Percentiles rank a stretch among this genome's conserved stretches.
These are phyloP conservation scores for Marisa cornuarietis DNA, from an alignment of 1,140 invertebrate genomes.

Conservation along the genomic window DNA sequence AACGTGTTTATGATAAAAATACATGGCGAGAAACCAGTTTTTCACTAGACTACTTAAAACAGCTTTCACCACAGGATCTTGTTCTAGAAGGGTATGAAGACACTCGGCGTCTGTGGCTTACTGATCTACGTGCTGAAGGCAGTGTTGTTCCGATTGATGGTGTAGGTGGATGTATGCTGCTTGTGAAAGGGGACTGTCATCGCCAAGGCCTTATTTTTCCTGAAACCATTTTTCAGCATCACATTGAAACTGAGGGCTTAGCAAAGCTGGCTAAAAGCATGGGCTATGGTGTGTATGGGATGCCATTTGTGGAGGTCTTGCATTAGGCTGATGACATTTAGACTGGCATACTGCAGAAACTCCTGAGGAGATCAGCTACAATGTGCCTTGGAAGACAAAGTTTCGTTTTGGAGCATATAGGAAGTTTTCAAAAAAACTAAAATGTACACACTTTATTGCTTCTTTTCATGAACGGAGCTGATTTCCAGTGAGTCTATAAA, in stretches of 20 bases:
- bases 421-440: too few relatives aligned
- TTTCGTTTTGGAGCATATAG: too few relatives aligned
- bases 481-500: too few relatives aligned
- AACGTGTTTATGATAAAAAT: conserved; percentile 57
- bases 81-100: conserved; percentile 58
- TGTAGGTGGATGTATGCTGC: conserved; percentile 57
- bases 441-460: too few relatives aligned
- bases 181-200: conserved; percentile 51
- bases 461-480: too few relatives aligned
- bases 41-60: conserved; percentile 43
- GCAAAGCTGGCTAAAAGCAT: conserved; percentile 58
- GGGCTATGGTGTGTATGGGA: conserved; percentile 50
- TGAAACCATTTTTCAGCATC: conserved; percentile 48
- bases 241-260: conserved; percentile 62
- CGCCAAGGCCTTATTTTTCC: conserved; percentile 57
- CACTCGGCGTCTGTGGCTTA: conserved; percentile 49
- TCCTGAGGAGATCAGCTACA: too few relatives aligned
- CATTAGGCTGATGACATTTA: conserved; percentile 29
- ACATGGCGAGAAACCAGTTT: conserved; percentile 58
- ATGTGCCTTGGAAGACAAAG: too few relatives aligned
- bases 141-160: conserved; percentile 57
- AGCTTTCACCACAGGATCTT: conserved; percentile 34
- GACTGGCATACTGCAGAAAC: too few relatives aligned
- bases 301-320: conserved; percentile 58
- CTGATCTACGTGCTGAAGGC: conserved; percentile 54